These are phyloP conservation scores for Saccostrea echinata DNA, from an alignment of 1,140 invertebrate species.

Conservation along the genomic window DNA sequence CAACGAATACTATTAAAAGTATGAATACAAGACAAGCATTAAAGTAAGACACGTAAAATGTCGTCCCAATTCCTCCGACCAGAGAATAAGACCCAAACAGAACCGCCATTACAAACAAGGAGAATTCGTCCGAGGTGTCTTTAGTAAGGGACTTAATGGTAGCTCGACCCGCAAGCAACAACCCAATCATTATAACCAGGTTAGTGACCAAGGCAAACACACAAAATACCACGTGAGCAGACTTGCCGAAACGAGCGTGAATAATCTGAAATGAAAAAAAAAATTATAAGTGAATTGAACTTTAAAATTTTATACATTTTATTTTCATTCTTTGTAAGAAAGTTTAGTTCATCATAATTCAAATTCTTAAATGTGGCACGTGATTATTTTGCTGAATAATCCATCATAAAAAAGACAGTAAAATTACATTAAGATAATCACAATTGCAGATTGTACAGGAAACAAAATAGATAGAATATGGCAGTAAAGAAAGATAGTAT, in stretches of 20 bases:
- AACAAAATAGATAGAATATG: neutral
- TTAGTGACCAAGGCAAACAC: slow-evolving; percentile 78
- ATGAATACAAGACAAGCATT: slow-evolving; percentile 78
- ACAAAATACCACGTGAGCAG: slow-evolving; percentile 76
- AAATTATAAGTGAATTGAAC: too few relatives aligned
- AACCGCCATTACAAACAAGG: slow-evolving; percentile 71
- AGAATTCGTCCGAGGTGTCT: slow-evolving; percentile 72
- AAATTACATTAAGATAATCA: neutral
- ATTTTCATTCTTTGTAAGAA: too few relatives aligned
- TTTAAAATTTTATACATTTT: neutral
- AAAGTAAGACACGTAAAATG: slow-evolving; percentile 81
- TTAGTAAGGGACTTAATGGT: slow-evolving; percentile 70
- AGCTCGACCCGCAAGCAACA: slow-evolving; percentile 68
- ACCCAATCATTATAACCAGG: slow-evolving; percentile 72
- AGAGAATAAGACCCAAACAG: slow-evolving; percentile 79
- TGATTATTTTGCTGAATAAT: too few relatives aligned
- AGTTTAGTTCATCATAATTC: too few relatives aligned
- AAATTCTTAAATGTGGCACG: too few relatives aligned
- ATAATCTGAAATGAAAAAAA: slow-evolving; percentile 72
- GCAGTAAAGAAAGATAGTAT: neutral
- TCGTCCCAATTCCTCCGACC: slow-evolving; percentile 80
- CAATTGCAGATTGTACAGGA: neutral
- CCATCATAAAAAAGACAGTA: neutral
- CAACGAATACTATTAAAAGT: slow-evolving; percentile 70
- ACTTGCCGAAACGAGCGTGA: slow-evolving; percentile 75